Evolutionary conservation across 2,113 vertebrate genomes (phyloP).

Genomic region (Datnioides undecimradiatus): DNA sequence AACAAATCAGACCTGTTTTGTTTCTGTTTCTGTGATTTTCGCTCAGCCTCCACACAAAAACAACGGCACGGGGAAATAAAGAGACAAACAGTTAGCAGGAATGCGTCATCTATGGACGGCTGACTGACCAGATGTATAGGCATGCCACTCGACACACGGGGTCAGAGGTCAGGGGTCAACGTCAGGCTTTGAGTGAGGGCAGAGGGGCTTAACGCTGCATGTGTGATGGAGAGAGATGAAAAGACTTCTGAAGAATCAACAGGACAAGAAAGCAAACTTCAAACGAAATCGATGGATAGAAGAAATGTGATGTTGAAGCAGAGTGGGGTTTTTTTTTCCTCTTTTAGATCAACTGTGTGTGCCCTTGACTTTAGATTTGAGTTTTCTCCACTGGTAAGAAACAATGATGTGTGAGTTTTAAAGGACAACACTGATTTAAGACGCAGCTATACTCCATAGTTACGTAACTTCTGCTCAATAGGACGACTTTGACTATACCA

Average conservation of each 20-base stretch:
- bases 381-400: neutral
- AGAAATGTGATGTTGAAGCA: neutral
- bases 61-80: neutral
- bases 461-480: neutral
- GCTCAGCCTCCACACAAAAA: neutral
- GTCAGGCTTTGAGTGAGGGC: slow-evolving; percentile 41
- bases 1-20: neutral
- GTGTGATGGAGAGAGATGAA: neutral
- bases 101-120: slow-evolving; percentile 6
- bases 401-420: neutral
- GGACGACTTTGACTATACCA: neutral
- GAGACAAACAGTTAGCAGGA: slow-evolving; percentile 14
- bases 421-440: neutral
- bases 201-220: slow-evolving; percentile 15
- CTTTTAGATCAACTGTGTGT: neutral
- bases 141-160: slow-evolving; percentile 19
- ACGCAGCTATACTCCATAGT: too few relatives aligned
- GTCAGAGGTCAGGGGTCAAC: slow-evolving; percentile 50
- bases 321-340: neutral
- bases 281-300: neutral
- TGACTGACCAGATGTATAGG: slow-evolving; percentile 13
- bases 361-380: neutral
- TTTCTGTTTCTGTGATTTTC: neutral
- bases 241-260: neutral
- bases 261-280: neutral